A percentile compares a stretch with the other conserved stretches of the same genome.
These are phyloP conservation scores for Dermolepida albohirtum DNA, from an alignment of 2,888 invertebrate genomes.

Conservation along the genomic window DNA sequence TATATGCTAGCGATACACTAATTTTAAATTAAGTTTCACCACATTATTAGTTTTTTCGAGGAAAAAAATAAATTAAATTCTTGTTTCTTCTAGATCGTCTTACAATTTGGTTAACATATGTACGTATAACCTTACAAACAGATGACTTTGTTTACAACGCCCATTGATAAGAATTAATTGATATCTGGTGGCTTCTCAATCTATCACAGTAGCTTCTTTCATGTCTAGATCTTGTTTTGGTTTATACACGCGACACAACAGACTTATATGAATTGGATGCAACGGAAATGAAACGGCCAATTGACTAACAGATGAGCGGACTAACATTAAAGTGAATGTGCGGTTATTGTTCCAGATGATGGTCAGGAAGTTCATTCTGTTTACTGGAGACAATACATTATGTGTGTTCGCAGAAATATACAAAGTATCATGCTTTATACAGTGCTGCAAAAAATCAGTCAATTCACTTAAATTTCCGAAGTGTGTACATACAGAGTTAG, in stretches of 20 bases:
- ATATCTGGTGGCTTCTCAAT: conserved; percentile 47
- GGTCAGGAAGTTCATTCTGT: conserved; percentile 26
- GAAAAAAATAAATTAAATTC: conserved; percentile 35
- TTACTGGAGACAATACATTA: conserved; percentile 8
- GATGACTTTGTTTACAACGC: conserved; percentile 48
- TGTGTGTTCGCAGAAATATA: conserved; percentile 23
- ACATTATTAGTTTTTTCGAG: conserved; percentile 24
- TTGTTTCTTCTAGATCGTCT: conserved; percentile 23
- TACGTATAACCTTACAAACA: conserved; percentile 40
- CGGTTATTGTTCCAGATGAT: conserved; percentile 25
- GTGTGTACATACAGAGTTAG: too few species aligned
- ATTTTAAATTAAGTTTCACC: not conserved
- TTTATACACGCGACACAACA: conserved; percentile 49
- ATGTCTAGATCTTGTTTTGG: conserved; percentile 45
- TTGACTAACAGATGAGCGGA: conserved; percentile 45
- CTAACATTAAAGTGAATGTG: conserved; percentile 26
- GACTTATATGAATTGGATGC: conserved; percentile 46
- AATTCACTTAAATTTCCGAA: too few species aligned
- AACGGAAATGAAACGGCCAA: conserved; percentile 50
- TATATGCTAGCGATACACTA: not conserved
- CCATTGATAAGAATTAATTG: conserved; percentile 48
- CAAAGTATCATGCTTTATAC: not conserved
- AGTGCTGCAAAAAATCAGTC: not conserved
- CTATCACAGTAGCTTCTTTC: conserved; percentile 47
- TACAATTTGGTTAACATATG: conserved; percentile 35